phyloP scores from a whole-genome alignment of 2,113 vertebrate genomes.

The Anser brachyrhynchus region DNA sequence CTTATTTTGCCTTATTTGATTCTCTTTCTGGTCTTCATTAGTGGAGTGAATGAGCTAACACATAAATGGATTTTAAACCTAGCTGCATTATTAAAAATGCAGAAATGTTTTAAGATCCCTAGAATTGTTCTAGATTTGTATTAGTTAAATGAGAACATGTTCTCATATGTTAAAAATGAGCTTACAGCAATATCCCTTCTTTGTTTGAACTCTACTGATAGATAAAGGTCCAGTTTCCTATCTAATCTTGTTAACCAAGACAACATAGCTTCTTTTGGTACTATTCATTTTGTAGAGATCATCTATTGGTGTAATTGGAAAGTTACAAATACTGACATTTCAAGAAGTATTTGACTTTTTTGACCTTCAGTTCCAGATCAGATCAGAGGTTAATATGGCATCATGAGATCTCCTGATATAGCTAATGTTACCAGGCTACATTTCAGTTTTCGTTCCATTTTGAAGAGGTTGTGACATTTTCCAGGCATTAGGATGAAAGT shows the following conservation, averaged over 20 bases:
- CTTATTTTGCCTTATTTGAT: not conserved
- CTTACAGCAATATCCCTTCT: not conserved
- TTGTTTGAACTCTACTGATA: not conserved
- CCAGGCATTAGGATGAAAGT: not conserved
- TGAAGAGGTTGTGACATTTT: not conserved
- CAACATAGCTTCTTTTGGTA: not conserved
- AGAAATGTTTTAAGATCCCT: not conserved
- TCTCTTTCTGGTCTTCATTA: not conserved
- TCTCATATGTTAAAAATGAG: too few species aligned
- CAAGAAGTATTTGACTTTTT: not conserved
- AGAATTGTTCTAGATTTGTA: not conserved
- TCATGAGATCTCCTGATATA: not conserved
- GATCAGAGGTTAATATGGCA: not conserved
- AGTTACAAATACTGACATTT: not conserved
- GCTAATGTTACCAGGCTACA: not conserved
- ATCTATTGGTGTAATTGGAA: not conserved
- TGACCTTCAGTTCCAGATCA: not conserved
- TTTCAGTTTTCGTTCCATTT: not conserved
- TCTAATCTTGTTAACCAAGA: not conserved
- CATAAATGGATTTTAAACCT: not conserved
- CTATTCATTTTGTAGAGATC: not conserved
- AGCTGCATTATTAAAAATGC: not conserved
- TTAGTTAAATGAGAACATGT: not conserved
- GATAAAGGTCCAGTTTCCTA: not conserved
- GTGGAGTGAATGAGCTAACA: not conserved